Evolutionary conservation across 2,888 invertebrate genomes (phyloP).

Genomic region (Schizaphis graminum): DNA sequence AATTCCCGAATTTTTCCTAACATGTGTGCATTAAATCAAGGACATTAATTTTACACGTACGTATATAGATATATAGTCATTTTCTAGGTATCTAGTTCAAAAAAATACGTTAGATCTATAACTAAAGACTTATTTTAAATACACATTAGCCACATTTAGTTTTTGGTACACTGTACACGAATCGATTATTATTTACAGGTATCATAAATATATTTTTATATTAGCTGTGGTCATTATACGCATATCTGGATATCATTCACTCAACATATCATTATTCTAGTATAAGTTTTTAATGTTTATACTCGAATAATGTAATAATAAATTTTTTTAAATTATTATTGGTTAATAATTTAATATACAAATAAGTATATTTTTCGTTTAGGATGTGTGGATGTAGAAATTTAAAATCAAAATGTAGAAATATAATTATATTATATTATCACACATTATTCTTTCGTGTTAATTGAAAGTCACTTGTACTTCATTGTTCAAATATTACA

Average conservation of each 20-base stretch:
- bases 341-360: neutral
- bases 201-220: too few relatives aligned
- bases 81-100: too few relatives aligned
- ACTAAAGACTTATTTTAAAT: too few relatives aligned
- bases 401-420: neutral
- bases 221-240: neutral
- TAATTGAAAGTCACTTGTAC: neutral
- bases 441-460: neutral
- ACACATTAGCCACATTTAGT: too few relatives aligned
- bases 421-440: neutral
- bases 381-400: neutral
- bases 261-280: neutral
- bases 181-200: too few relatives aligned
- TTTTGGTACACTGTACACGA: too few relatives aligned
- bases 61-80: too few relatives aligned
- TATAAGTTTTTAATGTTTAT: neutral
- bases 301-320: neutral
- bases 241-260: neutral
- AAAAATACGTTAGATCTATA: too few relatives aligned
- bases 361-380: neutral
- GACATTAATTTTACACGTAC: too few relatives aligned
- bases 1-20: too few relatives aligned
- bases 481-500: neutral
- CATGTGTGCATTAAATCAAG: too few relatives aligned
- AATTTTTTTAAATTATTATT: neutral